phyloP scores from a whole-genome alignment of 2,797 vertebrate species.

The Poecilia wingei region DNA sequence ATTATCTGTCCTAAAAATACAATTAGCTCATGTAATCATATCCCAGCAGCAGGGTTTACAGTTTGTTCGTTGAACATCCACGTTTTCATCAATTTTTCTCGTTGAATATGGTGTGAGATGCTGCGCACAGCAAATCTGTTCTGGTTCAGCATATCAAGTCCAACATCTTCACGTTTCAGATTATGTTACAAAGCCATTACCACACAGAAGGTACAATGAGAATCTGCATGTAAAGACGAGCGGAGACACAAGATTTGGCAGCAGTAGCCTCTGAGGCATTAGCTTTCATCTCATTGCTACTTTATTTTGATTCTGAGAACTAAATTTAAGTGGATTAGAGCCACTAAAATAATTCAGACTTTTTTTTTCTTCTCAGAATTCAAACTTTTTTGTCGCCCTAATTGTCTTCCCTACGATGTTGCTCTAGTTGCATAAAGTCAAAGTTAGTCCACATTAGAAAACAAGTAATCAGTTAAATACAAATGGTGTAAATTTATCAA shows the following conservation, averaged over 20 bases:
- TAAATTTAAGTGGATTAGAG: no score
- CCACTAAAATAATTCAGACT: no score
- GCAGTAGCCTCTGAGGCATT: neutral
- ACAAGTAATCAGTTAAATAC: neutral
- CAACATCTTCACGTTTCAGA: conserved; percentile 4
- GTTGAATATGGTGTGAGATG: conserved; percentile 34
- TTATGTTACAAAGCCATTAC: conserved; percentile 13
- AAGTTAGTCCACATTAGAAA: neutral
- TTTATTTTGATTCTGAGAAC: no score
- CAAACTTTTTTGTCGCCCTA: no score
- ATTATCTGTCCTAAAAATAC: conserved; percentile 34
- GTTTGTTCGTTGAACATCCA: conserved; percentile 11
- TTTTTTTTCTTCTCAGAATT: no score
- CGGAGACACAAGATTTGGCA: neutral
- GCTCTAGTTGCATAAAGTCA: no score
- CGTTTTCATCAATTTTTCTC: conserved; percentile 33
- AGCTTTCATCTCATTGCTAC: neutral
- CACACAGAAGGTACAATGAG: neutral
- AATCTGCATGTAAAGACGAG: neutral
- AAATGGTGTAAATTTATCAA: neutral
- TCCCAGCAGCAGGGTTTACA: conserved; percentile 16
- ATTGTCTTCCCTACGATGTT: neutral
- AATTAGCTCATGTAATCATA: conserved; percentile 43
- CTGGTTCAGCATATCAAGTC: conserved; percentile 10
- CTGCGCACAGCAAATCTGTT: neutral